Conservation (phyloP, 2,888 invertebrate genomes). For the Lithosia quadra region DNA sequence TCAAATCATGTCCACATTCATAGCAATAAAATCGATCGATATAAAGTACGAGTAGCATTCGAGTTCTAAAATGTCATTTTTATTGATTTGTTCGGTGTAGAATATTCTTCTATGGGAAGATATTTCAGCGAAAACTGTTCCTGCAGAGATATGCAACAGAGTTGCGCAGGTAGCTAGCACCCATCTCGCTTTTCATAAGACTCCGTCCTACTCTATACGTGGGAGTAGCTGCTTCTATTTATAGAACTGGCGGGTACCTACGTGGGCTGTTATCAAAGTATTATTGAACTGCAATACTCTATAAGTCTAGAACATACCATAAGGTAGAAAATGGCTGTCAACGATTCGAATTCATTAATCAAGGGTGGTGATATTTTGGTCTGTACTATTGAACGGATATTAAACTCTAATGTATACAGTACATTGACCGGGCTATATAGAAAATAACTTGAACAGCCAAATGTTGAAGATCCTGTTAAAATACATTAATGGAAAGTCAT, state of each 20-base stretch:
- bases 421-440: background rate
- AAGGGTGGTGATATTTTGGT: background rate
- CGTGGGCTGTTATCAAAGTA: slow-evolving; percentile 31
- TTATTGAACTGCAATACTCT: slow-evolving; percentile 40
- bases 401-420: background rate
- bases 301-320: slow-evolving; percentile 21
- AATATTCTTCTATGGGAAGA: slow-evolving; percentile 25
- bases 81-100: no score
- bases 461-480: background rate
- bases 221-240: slow-evolving; percentile 68
- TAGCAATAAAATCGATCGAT: background rate
- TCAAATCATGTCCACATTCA: background rate
- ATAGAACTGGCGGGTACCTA: slow-evolving; percentile 58
- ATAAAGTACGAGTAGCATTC: background rate
- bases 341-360: background rate
- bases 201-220: slow-evolving; percentile 50
- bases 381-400: background rate
- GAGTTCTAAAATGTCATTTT: background rate
- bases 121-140: slow-evolving; percentile 25
- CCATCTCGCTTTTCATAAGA: slow-evolving; percentile 34
- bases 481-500: background rate
- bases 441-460: background rate
- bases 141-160: slow-evolving; percentile 29
- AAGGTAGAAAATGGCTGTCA: slow-evolving; percentile 28
- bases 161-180: slow-evolving; percentile 29